Conservation (phyloP, 1,140 invertebrate genomes). For the Contarinia nasturtii region DNA sequence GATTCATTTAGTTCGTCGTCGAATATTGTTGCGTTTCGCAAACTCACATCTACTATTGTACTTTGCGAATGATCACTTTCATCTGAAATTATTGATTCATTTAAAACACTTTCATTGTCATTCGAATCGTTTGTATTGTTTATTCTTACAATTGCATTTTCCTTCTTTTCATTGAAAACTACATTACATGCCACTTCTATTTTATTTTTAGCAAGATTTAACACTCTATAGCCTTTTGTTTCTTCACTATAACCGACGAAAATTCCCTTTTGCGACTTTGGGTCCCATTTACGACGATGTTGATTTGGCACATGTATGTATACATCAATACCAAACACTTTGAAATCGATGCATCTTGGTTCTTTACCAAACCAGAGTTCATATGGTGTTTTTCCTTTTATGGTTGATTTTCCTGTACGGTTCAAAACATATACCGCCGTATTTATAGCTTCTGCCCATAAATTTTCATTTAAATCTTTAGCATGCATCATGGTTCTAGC, state of each 20-base stretch:
- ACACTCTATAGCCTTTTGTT: not conserved
- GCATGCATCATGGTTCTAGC: slow-evolving; percentile 14
- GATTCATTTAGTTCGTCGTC: no score
- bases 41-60: no score
- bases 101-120: no score
- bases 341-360: slow-evolving; percentile 9
- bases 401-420: not conserved
- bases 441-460: slow-evolving; percentile 24
- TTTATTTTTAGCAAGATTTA: not conserved
- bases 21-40: no score
- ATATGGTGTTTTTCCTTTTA: slow-evolving; percentile 6
- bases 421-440: slow-evolving; percentile 22
- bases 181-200: not conserved
- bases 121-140: no score
- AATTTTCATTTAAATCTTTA: slow-evolving; percentile 10
- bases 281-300: slow-evolving; percentile 7
- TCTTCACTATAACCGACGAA: slow-evolving; percentile 5
- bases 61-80: no score
- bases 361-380: slow-evolving; percentile 9
- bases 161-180: not conserved
- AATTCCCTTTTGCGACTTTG: slow-evolving; percentile 4
- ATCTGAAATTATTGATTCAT: no score
- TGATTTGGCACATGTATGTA: slow-evolving; percentile 7
- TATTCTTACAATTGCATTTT: no score
- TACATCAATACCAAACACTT: slow-evolving; percentile 10